Percentiles rank a stretch among this genome's conserved stretches.
These are phyloP conservation scores for Rhizoglyphus robini DNA, from an alignment of 1,140 invertebrate genomes.

Conservation along the genomic window DNA sequence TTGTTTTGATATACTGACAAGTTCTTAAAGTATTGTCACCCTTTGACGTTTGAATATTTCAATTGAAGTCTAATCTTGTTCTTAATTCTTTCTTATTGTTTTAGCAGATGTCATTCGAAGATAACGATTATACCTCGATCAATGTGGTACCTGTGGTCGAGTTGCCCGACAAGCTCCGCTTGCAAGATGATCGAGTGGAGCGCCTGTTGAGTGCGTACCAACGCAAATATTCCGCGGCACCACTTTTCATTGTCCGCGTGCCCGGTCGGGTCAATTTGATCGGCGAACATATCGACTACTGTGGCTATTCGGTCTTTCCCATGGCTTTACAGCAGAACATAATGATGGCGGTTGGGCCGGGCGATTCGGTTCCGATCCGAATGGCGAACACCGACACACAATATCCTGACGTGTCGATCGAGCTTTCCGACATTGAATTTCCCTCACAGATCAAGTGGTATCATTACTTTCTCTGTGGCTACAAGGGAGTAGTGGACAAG, in stretches of 20 bases:
- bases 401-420: constrained; percentile 45
- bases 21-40: too few species aligned
- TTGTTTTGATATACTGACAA: too few species aligned
- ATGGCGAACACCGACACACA: constrained; percentile 33
- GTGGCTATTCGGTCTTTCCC: constrained; percentile 88
- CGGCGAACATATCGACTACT: constrained; percentile 98
- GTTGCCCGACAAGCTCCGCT: background rate
- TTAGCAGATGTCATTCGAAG: constrained; percentile 17
- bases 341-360: constrained; percentile 50
- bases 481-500: constrained; percentile 62
- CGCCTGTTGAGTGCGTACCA: background rate
- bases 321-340: constrained; percentile 93
- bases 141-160: constrained; percentile 5
- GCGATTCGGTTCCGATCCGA: constrained; percentile 27
- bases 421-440: constrained; percentile 33
- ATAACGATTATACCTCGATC: constrained; percentile 1
- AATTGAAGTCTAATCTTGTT: too few species aligned
- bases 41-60: too few species aligned
- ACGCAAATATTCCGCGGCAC: constrained; percentile 29
- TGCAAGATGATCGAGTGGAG: background rate
- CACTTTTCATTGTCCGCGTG: constrained; percentile 36
- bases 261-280: constrained; percentile 86
- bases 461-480: constrained; percentile 86
- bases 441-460: constrained; percentile 58
- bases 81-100: too few species aligned